Evolutionary conservation across 2,797 vertebrate genomes (phyloP), one percentile per base, ranked within the genome.

Genomic region (Diplodus puntazzo): DNA sequence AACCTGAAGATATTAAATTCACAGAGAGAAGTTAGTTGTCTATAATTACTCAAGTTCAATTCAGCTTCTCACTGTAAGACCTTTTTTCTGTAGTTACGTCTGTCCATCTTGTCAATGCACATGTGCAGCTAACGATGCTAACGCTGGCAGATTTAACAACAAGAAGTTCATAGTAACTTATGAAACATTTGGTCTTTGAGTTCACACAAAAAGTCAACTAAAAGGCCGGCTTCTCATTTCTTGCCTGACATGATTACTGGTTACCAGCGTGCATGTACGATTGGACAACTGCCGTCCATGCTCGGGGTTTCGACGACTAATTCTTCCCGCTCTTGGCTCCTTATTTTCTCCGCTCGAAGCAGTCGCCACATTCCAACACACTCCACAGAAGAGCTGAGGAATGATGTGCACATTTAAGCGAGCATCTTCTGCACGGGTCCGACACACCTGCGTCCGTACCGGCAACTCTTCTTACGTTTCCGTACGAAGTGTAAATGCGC

Each of bases 361-460:
- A 20, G 2, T 16, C 30, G 17, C 14, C 70, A 62, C 62, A 63
- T 42, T 46, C 46, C 39, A 48, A 27, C 52, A 77, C 10, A 50
- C 9, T 34, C 25, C 9, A 12, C 20, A 58, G 39, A 53, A 76
- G 30, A 62, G 66, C 23, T 13, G 39, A 61, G 42, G 45, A 59
- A 18, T n/a, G 8, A 30, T 63, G 13, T n/a, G 21, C 13, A 25
- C 12, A n/a, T 30, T 10, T 12, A 3, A 10, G 39, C 34, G 16
- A 0, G 3, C n/a, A n/a, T n/a, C n/a, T n/a, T 49, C n/a, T 75
- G 16, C 34, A 53, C n/a, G 43, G 18, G 17, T 75, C 18, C 69
- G 17, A 16, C 23, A 23, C 46, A 21, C 46, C 63, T 48, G 23
- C 25, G 64, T 49, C 69, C 75, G 71, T 27, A 72, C 67, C 21